phyloP scores from a whole-genome alignment of 53 echinoderm and acorn worm genomes.

The Paracentrotus lividus region DNA sequence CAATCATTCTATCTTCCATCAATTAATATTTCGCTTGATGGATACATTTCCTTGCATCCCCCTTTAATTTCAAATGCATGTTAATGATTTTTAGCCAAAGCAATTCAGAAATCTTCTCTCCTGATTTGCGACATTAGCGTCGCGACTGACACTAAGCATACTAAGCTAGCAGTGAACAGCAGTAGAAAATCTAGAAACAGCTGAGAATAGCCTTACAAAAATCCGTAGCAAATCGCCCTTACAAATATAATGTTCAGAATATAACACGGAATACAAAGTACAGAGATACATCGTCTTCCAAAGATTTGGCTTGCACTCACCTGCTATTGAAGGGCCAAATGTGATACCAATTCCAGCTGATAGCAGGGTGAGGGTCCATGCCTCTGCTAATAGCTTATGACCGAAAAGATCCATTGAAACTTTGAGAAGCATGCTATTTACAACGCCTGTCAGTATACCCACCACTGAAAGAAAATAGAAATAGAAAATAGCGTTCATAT shows the following conservation, averaged over 20 bases:
- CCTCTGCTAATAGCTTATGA: constrained; percentile 89
- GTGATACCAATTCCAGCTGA: constrained; percentile 92
- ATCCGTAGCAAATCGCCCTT: neutral
- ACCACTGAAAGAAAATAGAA: constrained; percentile 72
- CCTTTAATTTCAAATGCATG: no score
- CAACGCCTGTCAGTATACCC: constrained; percentile 85
- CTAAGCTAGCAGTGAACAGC: neutral
- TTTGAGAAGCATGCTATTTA: constrained; percentile 96
- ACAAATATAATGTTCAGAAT: no score
- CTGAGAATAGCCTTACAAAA: neutral
- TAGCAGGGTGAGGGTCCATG: constrained; percentile 92
- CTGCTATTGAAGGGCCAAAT: constrained; percentile 95
- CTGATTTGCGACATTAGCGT: neutral
- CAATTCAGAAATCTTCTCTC: neutral
- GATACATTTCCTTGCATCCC: no score
- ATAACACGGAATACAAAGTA: neutral
- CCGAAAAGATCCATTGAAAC: constrained; percentile 95
- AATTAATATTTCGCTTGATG: no score
- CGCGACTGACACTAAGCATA: neutral
- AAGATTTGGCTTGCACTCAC: constrained; percentile 57
- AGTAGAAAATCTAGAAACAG: neutral
- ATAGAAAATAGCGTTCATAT: neutral
- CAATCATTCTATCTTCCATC: no score
- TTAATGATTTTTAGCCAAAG: no score
- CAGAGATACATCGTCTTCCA: neutral